These are phyloP conservation scores for Alloscopus bannaensis DNA, from an alignment of 2,888 invertebrate species.

Conservation along the genomic window DNA sequence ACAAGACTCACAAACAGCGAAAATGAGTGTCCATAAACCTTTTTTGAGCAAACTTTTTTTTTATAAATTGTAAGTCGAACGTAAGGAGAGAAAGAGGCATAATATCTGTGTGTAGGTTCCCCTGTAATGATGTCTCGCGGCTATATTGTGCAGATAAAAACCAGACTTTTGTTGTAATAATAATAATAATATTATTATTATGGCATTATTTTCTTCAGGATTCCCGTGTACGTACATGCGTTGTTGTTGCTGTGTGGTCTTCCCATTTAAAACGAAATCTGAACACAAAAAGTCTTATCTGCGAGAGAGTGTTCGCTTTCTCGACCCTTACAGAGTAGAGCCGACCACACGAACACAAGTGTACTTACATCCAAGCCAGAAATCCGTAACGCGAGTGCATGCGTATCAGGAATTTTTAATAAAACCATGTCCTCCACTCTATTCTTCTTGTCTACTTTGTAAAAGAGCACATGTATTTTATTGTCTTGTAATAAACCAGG, in stretches of 20 bases:
- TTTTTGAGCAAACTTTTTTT: not conserved
- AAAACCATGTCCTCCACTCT: too few relatives aligned
- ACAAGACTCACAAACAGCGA: not conserved
- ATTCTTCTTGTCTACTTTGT: too few relatives aligned
- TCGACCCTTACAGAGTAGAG: too few relatives aligned
- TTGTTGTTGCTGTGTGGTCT: constrained; percentile 55
- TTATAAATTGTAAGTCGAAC: not conserved
- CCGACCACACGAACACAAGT: too few relatives aligned
- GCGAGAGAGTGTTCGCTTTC: too few relatives aligned
- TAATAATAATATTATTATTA: constrained; percentile 62
- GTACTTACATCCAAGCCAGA: not conserved
- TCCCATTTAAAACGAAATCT: constrained; percentile 44
- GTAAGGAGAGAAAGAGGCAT: constrained; percentile 31
- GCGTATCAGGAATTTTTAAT: not conserved
- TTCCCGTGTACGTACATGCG: not conserved
- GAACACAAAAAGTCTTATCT: too few relatives aligned
- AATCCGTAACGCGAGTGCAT: not conserved
- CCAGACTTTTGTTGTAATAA: constrained; percentile 52
- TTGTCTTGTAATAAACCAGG: constrained; percentile 5
- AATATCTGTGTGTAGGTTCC: too few relatives aligned
- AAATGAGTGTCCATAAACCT: too few relatives aligned
- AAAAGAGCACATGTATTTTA: too few relatives aligned
- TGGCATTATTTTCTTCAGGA: constrained; percentile 50
- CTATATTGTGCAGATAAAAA: constrained; percentile 61
- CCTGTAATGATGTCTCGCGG: constrained; percentile 62